Evolutionary conservation across 2,113 vertebrate species (phyloP), one percentile per base, ranked within the genome.

Genomic region (Pterocles orientalis): DNA sequence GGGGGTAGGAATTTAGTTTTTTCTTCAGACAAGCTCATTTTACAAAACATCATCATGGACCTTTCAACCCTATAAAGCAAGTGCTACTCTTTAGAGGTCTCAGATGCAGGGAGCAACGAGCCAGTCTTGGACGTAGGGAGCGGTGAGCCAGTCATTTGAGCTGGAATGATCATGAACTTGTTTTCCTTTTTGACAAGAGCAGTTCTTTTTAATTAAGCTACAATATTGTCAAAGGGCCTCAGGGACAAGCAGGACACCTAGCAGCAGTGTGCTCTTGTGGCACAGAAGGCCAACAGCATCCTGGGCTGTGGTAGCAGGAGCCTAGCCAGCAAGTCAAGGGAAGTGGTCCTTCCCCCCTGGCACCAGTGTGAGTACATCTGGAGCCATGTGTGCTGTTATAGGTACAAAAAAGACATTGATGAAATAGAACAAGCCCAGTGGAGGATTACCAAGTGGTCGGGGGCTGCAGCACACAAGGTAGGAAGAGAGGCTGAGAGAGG

Each of bases 141-240:
- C 3, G 6, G 53, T 2, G 50, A 94, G 24, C n/a, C 79, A 41
- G 62, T 43, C 18, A 0, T 28, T 33, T 19, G 31, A 31, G 61
- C 65, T 62, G 87, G 54, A 83, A 87, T 5, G 8, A 75, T 79
- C 24, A 7, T 17, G 82, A 70, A 13, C 47, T 84, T 19, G 29
- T 62, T 88, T 87, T 90, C 64, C 56, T 88, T 77, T 86, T 56
- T 94, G 69, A 80, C 90, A 73, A 92, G 15, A 4, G 21, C 88
- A 81, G 68, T 90, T 95, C 76, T 79, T 95, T 94, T 96, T 92
- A 88, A 97, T 92, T 78, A 94, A 90, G 72, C 90, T 89, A 36
- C 94, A 39, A 3, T 72, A 43, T 84, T 94, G 92, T 90, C 75
- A n/a, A n/a, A 57, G 71, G 75, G 3, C 21, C 69, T 29, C 62